Base-by-base conservation (phyloP, 1,140 invertebrate genomes). In the Cotesia typhae region DNA sequence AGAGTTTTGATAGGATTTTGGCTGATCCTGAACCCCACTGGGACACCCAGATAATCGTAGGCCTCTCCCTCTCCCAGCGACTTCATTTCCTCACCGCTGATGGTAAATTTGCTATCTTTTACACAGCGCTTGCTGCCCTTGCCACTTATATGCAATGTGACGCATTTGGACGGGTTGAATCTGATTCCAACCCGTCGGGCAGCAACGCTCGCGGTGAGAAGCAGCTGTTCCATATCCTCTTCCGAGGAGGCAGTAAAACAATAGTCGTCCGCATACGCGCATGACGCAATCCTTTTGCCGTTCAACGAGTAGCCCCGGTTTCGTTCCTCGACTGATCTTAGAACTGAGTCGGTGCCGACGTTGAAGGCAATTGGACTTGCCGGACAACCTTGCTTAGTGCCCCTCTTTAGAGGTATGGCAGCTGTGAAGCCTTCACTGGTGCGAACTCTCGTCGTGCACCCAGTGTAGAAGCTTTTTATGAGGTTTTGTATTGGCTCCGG, bases 31-130 rank as follows among this genome's bases (percentile, higher is more conserved):
- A 78, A 74, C 0, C 80, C 82, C 0, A 76, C 79, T 0, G 81
- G 82, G 1, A 81, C 70, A 3, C 79, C 81, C 1, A 83, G 76
- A 37, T 83, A 78, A 38, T 74, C 35, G 64, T 81, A 82, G 9
- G 55, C 37, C 1, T 83, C 77, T 0, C 77, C 78, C 4, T 47
- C 64, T 4, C 9, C 52, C n/a, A 83, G 36, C 0, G 69, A 4
- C 2, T 41, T 55, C 0, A 82, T 51, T 0, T 10, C 0, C 17
- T 67, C 51, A 2, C 70, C 76, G 4, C 61, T 9, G 1, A 83
- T 51, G 4, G 2, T 7, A 5, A 79, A 76, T 12, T 41, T 41
- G 3, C 5, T 4, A 5, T 9, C 4, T 1, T 7, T 6, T 5
- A 41, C 4, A 5, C 4, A 2, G 4, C 41, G 41, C 4, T 41